Evolutionary conservation across 2,888 invertebrate genomes (phyloP).

Genomic region (Brachyptera putata): DNA sequence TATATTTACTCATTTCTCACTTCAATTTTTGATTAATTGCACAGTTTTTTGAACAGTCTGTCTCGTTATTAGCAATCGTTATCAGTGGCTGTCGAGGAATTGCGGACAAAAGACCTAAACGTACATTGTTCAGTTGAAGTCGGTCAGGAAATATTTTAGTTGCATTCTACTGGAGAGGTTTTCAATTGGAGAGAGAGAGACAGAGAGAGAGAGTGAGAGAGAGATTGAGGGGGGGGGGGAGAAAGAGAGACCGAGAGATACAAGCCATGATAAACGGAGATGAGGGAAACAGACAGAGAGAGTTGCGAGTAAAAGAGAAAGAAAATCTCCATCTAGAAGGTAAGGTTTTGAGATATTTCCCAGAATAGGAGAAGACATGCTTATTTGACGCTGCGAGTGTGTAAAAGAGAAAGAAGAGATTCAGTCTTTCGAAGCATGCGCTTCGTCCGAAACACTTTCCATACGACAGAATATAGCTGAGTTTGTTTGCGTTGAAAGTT

Average conservation of each 20-base stretch:
- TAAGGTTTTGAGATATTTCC: conserved; percentile 14
- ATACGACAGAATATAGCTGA: conserved; percentile 13
- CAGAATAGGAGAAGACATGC: neutral
- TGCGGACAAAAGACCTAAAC: neutral
- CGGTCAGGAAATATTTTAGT: neutral
- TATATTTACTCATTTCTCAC: no score
- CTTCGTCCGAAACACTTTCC: conserved; percentile 8
- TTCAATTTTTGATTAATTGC: no score
- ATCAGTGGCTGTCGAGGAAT: neutral
- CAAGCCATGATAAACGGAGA: conserved; percentile 17
- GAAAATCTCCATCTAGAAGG: conserved; percentile 5
- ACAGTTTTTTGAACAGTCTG: neutral
- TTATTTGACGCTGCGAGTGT: neutral
- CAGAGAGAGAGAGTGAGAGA: neutral
- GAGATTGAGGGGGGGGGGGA: neutral
- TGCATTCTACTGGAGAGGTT: neutral
- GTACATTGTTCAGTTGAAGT: neutral
- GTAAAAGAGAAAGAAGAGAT: conserved; percentile 8
- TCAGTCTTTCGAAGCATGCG: conserved; percentile 17
- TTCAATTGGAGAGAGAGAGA: neutral
- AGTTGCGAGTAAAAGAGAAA: conserved; percentile 1
- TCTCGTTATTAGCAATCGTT: neutral
- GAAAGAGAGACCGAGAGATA: neutral
- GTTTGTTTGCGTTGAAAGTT: conserved; percentile 21
- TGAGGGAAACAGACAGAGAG: conserved; percentile 21